Conservation (phyloP, 1,140 invertebrate genomes). For the Aricia agestis region DNA sequence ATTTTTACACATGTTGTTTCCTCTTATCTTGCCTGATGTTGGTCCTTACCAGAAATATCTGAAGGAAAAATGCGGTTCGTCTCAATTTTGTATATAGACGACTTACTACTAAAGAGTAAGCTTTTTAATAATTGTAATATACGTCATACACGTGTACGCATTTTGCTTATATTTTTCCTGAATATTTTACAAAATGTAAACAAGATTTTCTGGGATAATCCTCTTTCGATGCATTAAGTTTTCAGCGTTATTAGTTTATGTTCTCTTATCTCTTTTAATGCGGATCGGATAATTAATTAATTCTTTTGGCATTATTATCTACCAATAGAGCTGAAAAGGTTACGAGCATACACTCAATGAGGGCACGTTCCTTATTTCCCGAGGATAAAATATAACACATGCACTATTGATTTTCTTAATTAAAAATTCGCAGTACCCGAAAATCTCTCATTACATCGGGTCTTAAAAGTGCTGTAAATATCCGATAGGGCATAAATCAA, state of each 20-base stretch:
- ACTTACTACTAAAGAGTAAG: too few species aligned
- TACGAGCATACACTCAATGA: background rate
- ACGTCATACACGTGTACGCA: too few species aligned
- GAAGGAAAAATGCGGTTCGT: too few species aligned
- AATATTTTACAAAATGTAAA: background rate
- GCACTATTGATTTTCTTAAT: background rate
- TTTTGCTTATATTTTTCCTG: background rate
- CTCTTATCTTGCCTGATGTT: too few species aligned
- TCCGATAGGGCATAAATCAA: conserved; percentile 10
- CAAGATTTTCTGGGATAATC: background rate
- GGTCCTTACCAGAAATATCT: too few species aligned
- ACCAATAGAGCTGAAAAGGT: background rate
- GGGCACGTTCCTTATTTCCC: too few species aligned
- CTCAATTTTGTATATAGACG: too few species aligned
- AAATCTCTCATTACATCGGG: background rate
- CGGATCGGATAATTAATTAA: background rate
- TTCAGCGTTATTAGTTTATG: too few species aligned
- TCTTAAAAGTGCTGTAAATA: background rate
- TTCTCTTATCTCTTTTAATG: background rate
- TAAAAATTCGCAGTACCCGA: background rate
- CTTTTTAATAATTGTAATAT: too few species aligned
- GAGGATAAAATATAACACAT: background rate
- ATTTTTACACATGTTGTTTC: too few species aligned
- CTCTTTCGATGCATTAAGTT: background rate
- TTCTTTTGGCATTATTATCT: background rate